Conservation (phyloP, 2,113 vertebrate species). For the Gobius niger region DNA sequence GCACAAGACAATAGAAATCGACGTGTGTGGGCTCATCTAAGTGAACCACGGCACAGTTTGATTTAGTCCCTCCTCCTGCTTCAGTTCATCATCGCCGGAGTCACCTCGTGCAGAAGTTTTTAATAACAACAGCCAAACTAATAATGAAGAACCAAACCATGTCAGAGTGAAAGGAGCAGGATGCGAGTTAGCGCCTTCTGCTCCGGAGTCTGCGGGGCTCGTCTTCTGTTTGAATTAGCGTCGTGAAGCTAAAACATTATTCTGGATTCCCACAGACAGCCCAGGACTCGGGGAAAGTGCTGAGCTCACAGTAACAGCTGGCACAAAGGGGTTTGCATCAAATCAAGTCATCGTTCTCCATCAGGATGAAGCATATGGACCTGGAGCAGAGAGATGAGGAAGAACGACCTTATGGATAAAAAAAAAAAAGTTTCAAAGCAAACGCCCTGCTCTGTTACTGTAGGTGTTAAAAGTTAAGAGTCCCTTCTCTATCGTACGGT, state of each 20-base stretch:
- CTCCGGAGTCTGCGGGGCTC: background rate
- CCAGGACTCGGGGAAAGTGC: background rate
- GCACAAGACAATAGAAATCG: no score
- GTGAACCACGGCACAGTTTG: no score
- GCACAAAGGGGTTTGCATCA: background rate
- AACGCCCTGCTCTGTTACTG: no score
- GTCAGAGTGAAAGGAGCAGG: background rate
- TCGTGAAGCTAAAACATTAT: background rate
- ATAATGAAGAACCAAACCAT: no score
- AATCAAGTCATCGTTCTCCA: background rate
- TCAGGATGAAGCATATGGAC: background rate
- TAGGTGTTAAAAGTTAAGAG: no score
- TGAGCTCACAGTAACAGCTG: background rate
- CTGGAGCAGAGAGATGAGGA: background rate
- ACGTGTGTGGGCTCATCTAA: no score
- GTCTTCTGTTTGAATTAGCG: background rate
- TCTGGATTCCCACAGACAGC: background rate
- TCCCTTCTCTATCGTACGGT: no score
- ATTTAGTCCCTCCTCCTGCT: no score
- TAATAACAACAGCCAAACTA: no score
- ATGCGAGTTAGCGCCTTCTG: background rate
- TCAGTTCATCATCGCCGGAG: no score
- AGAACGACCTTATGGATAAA: background rate
- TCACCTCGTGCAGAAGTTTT: no score
- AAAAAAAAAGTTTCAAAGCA: no score